Base-by-base conservation (phyloP, 2,113 vertebrate species). In the Microtus montanus region DNA sequence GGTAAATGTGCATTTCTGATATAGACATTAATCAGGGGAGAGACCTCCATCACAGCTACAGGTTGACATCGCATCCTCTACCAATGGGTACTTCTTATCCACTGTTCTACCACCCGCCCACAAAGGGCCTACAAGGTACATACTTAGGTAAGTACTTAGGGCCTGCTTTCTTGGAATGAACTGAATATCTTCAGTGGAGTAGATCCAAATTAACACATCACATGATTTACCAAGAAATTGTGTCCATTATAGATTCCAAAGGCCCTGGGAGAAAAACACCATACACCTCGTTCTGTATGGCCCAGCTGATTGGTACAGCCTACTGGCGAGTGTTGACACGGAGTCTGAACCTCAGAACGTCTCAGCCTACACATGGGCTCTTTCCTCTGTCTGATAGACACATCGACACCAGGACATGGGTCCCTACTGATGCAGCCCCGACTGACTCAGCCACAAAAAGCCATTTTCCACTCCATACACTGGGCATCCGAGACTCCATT, bases 211-310 rank as follows among this genome's bases (percentile, higher is more conserved):
- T 61, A 89, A 49, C 93, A 33, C 78, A 30, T 54, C 38, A 14
- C 28, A 20, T 54, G 82, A 89, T 70, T 91, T 71, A 70, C 49
- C 41, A 61, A 93, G 30, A 68, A 82, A 38, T 54, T 41, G 1
- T 44, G 47, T 77, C 73, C 64, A 77, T 49, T 88, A 84, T 35
- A 71, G 71, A 80, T 75, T 91, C 75, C 49, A 15, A 93, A 92
- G n/a, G 26, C 24, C 61, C 78, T 41, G 14, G 47, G 38, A 90
- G 47, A 91, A 88, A 58, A 41, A 24, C 63, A 74, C 33, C 7
- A 41, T 30, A 66, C 38, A 22, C 75, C 80, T 95, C 70, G 2
- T 9, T 83, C 80, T 58, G 22, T 70, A 66, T 61, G 77, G 68
- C 20, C 11, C 64, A 58, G 22, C 54, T 66, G 86, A 87, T 35